Evolutionary conservation across 1,140 invertebrate genomes (phyloP).

Genomic region (Cephus cinctus): DNA sequence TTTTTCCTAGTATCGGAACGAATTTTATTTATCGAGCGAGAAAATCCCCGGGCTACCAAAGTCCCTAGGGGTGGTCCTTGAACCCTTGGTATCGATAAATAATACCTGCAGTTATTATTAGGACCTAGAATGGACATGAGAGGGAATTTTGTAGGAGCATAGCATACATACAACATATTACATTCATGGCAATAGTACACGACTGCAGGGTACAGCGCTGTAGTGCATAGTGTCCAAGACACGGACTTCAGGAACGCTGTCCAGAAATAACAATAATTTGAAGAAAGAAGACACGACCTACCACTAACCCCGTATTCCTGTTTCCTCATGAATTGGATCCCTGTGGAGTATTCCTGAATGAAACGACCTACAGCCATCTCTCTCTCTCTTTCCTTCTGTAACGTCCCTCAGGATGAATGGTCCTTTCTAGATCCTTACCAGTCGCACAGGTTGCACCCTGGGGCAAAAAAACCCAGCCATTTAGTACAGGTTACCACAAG

Average conservation of each 20-base stretch:
- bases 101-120: no score
- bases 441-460: constrained; percentile 44
- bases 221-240: no score
- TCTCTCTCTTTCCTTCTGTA: no score
- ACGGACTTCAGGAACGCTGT: no score
- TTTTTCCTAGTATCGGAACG: constrained; percentile 52
- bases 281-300: not conserved
- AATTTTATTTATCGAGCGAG: constrained; percentile 54
- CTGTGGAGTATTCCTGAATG: constrained; percentile 32
- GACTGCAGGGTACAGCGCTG: no score
- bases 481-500: constrained; percentile 36
- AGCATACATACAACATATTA: no score
- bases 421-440: constrained; percentile 36
- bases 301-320: constrained; percentile 9
- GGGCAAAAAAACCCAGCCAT: constrained; percentile 37
- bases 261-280: constrained; percentile 15
- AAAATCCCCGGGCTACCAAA: constrained; percentile 47
- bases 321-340: constrained; percentile 41
- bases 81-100: constrained; percentile 35
- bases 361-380: constrained; percentile 40
- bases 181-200: no score
- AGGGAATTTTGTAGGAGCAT: no score
- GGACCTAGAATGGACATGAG: no score
- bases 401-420: constrained; percentile 39
- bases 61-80: constrained; percentile 51